Evolutionary conservation across 92 coral and sea anemone genomes (phyloP), one percentile per base, ranked within the genome.

Genomic region (Pocillopora grandis): DNA sequence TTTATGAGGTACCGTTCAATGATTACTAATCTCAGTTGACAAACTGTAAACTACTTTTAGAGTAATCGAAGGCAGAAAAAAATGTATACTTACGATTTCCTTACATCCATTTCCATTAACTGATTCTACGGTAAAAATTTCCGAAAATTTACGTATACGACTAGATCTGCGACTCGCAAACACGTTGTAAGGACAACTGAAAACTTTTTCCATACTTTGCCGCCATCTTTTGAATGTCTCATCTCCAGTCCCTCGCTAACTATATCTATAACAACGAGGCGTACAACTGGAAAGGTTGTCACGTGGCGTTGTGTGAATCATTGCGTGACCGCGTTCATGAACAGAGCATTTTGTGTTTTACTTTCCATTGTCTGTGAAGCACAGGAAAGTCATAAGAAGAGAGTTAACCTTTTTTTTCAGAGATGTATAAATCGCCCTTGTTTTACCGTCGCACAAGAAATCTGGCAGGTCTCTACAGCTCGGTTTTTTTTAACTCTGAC

Each of bases 41-140:
- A 42, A 42, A 42, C 52, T 7, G 8, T 7, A 42, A 27, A 42
- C 52, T 42, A 42, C 8, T 42, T 42, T 42, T 7, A 42, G 8
- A 42, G 52, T 2, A 20, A 36, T 37, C 20, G 15, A 21, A 67
- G 33, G 72, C 52, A 21, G 11, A 27, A 69, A 33, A 12, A 13
- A 8, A 16, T 35, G 18, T 63, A 59, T 52, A 83, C 86, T 83
- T 21, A 83, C 86, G 86, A 83, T 63, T 83, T 83, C 36, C 86
- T 64, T 33, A 83, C 31, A 27, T 74, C 86, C 52, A 27, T 12
- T 62, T 37, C 83, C 16, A 10, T 13, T 27, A 56, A 56, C 1
- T 56, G 63, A n/a, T 15, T 67, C 62, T 3, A 59, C 66, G 48
- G 55, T 10, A 27, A 20, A 67, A 10, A 1, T 31, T 9, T 61